Evolutionary conservation across 2,113 vertebrate genomes (phyloP).

Genomic region (Terrapene triunguis): DNA sequence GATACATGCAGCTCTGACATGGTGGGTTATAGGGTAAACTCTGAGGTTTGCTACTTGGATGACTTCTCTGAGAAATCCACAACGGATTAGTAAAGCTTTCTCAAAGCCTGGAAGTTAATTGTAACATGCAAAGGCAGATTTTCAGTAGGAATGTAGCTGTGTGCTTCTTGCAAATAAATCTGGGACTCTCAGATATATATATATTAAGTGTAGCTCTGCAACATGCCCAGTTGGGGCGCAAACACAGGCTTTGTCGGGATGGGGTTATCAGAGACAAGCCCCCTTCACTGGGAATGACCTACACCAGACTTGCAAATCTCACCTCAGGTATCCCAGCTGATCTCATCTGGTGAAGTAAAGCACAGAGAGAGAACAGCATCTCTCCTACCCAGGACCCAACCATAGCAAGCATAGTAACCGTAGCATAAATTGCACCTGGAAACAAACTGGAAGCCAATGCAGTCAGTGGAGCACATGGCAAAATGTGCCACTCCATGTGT

Average conservation of each 20-base stretch:
- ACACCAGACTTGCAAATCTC: not conserved
- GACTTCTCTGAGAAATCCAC: not conserved
- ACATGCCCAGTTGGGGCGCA: not conserved
- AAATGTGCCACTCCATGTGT: not conserved
- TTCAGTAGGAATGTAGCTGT: not conserved
- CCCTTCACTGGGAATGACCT: not conserved
- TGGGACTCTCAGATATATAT: not conserved
- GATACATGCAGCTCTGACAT: not conserved
- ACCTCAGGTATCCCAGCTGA: not conserved
- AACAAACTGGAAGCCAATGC: not conserved
- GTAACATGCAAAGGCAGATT: not conserved
- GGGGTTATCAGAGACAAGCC: not conserved
- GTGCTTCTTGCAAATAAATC: not conserved
- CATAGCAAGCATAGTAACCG: not conserved
- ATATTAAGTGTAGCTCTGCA: not conserved
- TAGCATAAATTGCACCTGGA: not conserved
- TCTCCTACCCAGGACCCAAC: too few species aligned
- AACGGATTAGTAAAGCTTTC: too few species aligned
- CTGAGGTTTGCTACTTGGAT: not conserved
- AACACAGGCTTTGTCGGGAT: not conserved
- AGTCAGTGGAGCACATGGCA: rapidly evolving
- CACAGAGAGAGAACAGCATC: not conserved
- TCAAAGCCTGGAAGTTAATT: not conserved
- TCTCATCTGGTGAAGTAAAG: not conserved
- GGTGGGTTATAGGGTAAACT: too few species aligned